Evolutionary conservation across 1,140 invertebrate genomes (phyloP), one percentile per base, ranked within the genome.

Genomic region (Ditylenchus dipsaci): DNA sequence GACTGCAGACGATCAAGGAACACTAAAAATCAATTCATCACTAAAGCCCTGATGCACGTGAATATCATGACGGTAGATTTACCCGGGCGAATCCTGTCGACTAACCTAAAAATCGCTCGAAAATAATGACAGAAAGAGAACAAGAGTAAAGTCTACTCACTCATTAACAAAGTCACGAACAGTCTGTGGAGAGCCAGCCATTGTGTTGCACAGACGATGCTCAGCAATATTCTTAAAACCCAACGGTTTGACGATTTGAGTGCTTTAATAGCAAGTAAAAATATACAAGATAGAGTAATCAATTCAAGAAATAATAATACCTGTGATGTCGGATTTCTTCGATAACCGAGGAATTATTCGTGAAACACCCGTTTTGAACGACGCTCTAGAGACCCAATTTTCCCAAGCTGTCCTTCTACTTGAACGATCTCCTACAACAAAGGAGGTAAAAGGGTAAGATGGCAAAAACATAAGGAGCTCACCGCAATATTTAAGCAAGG

Each of bases 321-420:
- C 73, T 73, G 62, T 78, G 78, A 63, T 83, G 81, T 57, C 80
- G 60, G 21, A 82, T 45, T 63, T 82, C 80, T 68, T 82, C 80
- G 30, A 82, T 79, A 62, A 77, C 82, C 23, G 77, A 63, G 1
- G 80, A 82, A 61, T 82, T 82, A 68, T 82, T 38, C 33, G 33
- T 38, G 67, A 77, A 82, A 63, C 70, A 73, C 33, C 75, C 70
- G 38, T 81, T 72, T 49, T 81, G 26, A 82, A 79, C 21, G 68
- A 57, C 23, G 80, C 78, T 65, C 67, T 56, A 17, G 74, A 65
- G 29, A 76, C 49, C 60, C 67, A 73, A 13, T 21, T 19, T 21
- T 73, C 47, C 71, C 71, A 73, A 23, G 61, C 53, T 43, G 19
- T 19, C 33, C 47, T 66, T 66, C n/a, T 53, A 7, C 3, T 53